phyloP scores from a whole-genome alignment of 2,797 vertebrate species.

The Centropyge bicolor region DNA sequence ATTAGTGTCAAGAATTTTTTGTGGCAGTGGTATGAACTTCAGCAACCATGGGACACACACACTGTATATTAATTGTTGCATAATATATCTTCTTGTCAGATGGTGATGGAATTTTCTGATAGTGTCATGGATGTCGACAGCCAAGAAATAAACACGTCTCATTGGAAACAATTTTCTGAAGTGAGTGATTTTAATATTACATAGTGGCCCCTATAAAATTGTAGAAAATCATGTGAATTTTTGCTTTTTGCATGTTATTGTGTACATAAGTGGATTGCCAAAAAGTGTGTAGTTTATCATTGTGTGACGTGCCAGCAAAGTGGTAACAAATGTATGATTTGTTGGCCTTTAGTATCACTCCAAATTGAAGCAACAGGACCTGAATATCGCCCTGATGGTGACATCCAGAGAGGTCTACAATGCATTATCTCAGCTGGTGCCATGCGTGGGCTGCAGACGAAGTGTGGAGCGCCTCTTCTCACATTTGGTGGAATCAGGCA shows the following conservation, averaged over 20 bases:
- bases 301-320: neutral
- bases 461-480: conserved; percentile 97
- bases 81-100: conserved; percentile 80
- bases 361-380: conserved; percentile 94
- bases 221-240: neutral
- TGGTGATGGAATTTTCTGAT: conserved; percentile 99
- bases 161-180: conserved; percentile 94
- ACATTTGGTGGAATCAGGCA: conserved; percentile 94
- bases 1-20: neutral
- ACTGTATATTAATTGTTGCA: neutral
- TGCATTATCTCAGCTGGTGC: conserved; percentile 94
- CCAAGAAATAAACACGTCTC: conserved; percentile 89
- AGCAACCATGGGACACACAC: neutral
- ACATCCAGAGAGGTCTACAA: conserved; percentile 93
- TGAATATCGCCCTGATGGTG: conserved; percentile 94
- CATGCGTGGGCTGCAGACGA: conserved; percentile 95
- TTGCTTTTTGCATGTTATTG: too few relatives aligned
- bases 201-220: neutral
- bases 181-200: conserved; percentile 79
- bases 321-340: conserved; percentile 8
- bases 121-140: conserved; percentile 90
- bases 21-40: neutral
- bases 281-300: conserved; percentile 4
- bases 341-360: conserved; percentile 87
- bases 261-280: neutral